A percentile compares a stretch with the other conserved stretches of the same genome.
Conservation (phyloP, 1,140 invertebrate species). For the Diorhabda sublineata region DNA sequence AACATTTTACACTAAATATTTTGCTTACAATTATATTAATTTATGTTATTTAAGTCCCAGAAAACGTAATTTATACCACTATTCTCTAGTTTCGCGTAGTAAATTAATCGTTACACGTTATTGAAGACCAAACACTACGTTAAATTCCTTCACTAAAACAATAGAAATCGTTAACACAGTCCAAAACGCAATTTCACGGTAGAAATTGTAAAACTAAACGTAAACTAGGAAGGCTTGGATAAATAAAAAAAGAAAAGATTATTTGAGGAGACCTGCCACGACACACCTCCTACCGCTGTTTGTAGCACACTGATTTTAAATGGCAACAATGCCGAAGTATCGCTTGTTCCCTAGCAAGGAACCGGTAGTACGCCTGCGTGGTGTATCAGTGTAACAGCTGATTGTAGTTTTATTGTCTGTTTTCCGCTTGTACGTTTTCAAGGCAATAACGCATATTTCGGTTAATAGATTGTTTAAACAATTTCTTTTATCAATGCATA, state of each 20-base stretch:
- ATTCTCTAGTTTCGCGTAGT: background rate
- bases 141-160: constrained; percentile 3
- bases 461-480: background rate
- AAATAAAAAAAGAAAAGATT: constrained; percentile 28
- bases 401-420: constrained; percentile 17
- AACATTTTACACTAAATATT: too few species aligned
- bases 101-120: background rate
- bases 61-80: background rate
- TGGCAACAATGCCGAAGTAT: constrained; percentile 9
- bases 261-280: constrained; percentile 12
- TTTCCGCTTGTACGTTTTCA: background rate
- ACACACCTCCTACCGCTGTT: constrained; percentile 16
- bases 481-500: too few species aligned
- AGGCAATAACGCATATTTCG: background rate
- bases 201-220: constrained; percentile 11
- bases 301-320: constrained; percentile 28
- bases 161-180: constrained; percentile 7
- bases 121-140: background rate
- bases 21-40: too few species aligned
- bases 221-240: constrained; percentile 6
- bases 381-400: constrained; percentile 24
- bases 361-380: constrained; percentile 19
- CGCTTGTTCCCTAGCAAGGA: constrained; percentile 7
- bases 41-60: background rate
- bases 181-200: background rate